Percentiles rank a stretch among this genome's conserved stretches.
These are phyloP conservation scores for Prenolepis imparis DNA, from an alignment of 2,888 invertebrate genomes.

Conservation along the genomic window DNA sequence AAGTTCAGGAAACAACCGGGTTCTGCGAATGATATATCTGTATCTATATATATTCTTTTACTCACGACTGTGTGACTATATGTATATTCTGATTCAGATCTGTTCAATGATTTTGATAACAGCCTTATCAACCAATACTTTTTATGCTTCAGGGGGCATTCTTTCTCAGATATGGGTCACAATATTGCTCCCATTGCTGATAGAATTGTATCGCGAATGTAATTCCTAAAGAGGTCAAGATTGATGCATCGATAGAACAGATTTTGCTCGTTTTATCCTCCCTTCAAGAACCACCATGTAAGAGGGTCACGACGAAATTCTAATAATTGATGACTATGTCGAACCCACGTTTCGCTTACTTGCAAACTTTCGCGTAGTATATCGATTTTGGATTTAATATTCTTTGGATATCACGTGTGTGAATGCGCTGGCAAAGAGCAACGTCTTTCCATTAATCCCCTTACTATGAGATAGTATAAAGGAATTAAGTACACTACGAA, in stretches of 20 bases:
- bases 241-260: conserved; percentile 44
- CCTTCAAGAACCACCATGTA: conserved; percentile 36
- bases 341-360: conserved; percentile 56
- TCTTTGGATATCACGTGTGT: neutral
- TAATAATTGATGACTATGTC: conserved; percentile 67
- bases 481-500: neutral
- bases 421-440: neutral
- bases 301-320: conserved; percentile 45
- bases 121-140: conserved; percentile 4
- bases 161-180: neutral
- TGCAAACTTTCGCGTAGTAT: conserved; percentile 44
- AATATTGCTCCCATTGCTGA: neutral
- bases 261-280: conserved; percentile 42
- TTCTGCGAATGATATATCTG: neutral
- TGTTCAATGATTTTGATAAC: conserved; percentile 1
- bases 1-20: neutral
- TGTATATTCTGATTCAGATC: conserved; percentile 17
- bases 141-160: neutral
- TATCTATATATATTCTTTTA: neutral
- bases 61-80: neutral
- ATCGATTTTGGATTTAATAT: conserved; percentile 64
- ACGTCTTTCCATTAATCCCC: neutral
- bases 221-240: conserved; percentile 40
- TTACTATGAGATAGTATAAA: neutral
- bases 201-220: conserved; percentile 7